Evolutionary conservation across 1,140 invertebrate genomes (phyloP).

Genomic region (Brachionus plicatilis): DNA sequence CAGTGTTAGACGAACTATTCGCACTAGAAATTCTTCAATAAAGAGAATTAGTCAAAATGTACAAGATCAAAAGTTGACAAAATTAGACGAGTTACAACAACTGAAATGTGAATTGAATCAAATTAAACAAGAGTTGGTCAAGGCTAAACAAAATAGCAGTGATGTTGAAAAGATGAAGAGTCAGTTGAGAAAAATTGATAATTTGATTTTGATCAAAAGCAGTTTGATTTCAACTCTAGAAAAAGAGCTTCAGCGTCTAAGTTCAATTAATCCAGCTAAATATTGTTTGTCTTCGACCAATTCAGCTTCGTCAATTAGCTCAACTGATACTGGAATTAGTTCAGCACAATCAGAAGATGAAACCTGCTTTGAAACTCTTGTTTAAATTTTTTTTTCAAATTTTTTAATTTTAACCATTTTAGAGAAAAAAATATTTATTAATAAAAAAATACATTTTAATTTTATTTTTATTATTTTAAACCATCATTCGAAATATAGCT

Average conservation of each 20-base stretch:
- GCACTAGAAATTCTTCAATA: background rate
- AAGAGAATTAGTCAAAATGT: background rate
- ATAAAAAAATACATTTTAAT: background rate
- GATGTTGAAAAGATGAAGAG: background rate
- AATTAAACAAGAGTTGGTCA: background rate
- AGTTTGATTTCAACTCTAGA: background rate
- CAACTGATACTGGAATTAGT: constrained; percentile 22
- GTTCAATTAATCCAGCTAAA: background rate
- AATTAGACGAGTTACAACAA: background rate
- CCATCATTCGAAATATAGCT: too few relatives aligned
- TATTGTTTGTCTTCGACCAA: background rate
- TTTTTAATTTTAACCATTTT: background rate
- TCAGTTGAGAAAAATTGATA: background rate
- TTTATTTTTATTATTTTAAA: background rate
- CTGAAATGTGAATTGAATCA: background rate
- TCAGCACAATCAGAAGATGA: background rate
- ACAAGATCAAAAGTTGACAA: background rate
- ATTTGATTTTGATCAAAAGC: background rate
- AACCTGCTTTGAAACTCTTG: constrained; percentile 9
- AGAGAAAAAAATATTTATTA: background rate
- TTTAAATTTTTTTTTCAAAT: background rate
- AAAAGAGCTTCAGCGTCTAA: background rate
- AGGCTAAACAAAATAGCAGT: background rate
- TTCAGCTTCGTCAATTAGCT: constrained; percentile 6
- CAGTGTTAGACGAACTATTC: background rate